Evolutionary conservation across 1,140 invertebrate species (phyloP), one percentile per base, ranked within the genome.

Genomic region (Lerema accius): DNA sequence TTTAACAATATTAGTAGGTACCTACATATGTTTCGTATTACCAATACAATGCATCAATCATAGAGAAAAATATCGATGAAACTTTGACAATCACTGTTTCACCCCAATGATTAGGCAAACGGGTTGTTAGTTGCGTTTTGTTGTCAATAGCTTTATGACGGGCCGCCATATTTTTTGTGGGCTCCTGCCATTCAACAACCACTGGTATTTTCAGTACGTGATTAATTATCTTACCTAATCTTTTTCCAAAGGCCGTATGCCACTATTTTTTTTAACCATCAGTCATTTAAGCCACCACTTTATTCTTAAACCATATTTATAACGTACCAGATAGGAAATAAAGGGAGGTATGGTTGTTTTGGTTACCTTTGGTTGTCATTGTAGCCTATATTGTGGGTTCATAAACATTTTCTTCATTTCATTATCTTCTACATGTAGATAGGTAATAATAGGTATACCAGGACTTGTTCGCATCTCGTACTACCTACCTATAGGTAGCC

Each of bases 81-180:
- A 42, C 1, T 42, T 55, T 55, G 51, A 15, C 6, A 55, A 15
- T 4, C 53, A 9, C 40, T 56, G 40, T 7, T 1, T 3, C 17
- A 39, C 23, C 42, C 67, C 67, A 69, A 73, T 82, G 82, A 83
- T 85, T 78, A 79, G 76, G 71, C 71, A 65, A 76, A 79, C 68
- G 73, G 68, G 78, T 71, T 68, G 69, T 70, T 78, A 65, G 64
- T 59, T 45, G 58, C 43, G 53, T 69, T 65, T 66, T 53, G 67
- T 75, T 74, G 69, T 82, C 72, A 79, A 82, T 78, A 72, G 63
- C 50, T 80, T 76, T 78, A 73, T 60, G 60, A 60, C 61, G 37
- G 43, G 35, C 71, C 65, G 72, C 59, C 71, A 65, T 73, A 42
- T 74, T 73, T 76, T 73, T 74, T 74, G 26, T 16, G 7, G 16